Conservation (phyloP, 2,113 vertebrate genomes). For the Xiphophorus maculatus region DNA sequence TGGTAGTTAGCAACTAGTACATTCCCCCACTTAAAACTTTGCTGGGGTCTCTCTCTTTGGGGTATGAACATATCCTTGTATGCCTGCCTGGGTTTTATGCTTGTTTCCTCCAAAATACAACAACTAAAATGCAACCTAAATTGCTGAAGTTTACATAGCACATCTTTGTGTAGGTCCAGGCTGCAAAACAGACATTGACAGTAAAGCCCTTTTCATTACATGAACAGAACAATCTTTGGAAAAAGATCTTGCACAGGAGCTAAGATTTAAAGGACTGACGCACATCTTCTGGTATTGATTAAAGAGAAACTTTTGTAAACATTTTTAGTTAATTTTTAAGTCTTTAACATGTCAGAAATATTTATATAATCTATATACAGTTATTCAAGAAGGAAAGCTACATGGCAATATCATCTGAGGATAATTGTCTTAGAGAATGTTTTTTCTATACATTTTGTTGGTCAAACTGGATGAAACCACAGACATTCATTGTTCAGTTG, state of each 20-base stretch:
- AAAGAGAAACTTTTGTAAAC: background rate
- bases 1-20: background rate
- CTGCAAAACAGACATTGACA: background rate
- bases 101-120: background rate
- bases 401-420: background rate
- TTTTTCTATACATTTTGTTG: background rate
- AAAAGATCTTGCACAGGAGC: background rate
- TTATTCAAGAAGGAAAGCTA: background rate
- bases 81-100: background rate
- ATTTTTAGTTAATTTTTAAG: background rate
- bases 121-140: background rate
- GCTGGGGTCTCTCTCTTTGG: background rate
- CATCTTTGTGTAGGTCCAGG: background rate
- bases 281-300: background rate
- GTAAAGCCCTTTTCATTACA: background rate
- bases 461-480: background rate
- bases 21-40: background rate
- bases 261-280: background rate
- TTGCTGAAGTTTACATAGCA: background rate
- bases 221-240: background rate
- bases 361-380: background rate
- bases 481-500: background rate
- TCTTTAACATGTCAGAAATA: background rate
- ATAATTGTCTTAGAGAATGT: background rate
- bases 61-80: background rate